A percentile compares a stretch with the other conserved stretches of the same genome.
Conservation (phyloP, 2,888 invertebrate genomes). For the Dasypolia templi region DNA sequence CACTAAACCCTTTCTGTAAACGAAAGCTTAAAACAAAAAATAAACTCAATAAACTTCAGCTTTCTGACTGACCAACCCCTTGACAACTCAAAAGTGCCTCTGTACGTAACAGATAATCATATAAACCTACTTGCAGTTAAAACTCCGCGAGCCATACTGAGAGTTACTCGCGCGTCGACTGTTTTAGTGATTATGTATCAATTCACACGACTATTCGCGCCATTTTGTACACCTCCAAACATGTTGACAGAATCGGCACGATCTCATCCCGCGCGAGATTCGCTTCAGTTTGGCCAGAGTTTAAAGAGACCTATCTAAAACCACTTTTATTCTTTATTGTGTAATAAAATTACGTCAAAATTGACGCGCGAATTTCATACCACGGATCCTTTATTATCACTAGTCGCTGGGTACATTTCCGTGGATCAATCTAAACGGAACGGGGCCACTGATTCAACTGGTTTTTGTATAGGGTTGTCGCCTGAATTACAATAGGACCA, state of each 20-base stretch:
- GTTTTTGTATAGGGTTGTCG: conserved; percentile 45
- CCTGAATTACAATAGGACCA: not conserved
- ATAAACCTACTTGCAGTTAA: conserved; percentile 5
- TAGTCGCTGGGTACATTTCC: conserved; percentile 40
- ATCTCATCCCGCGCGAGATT: not conserved
- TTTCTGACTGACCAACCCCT: too few species aligned
- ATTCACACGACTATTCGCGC: not conserved
- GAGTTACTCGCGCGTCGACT: not conserved
- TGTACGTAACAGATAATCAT: not conserved
- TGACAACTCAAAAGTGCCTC: too few species aligned
- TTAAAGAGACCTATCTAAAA: conserved; percentile 1
- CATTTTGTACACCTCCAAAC: not conserved
- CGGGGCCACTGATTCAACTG: conserved; percentile 58
- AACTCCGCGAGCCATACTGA: not conserved
- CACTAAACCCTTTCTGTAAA: too few species aligned
- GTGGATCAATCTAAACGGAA: conserved; percentile 40
- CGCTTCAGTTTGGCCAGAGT: not conserved
- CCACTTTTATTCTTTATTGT: not conserved
- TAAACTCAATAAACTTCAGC: too few species aligned
- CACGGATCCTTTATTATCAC: conserved; percentile 18
- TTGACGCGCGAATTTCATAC: conserved; percentile 2
- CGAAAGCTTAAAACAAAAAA: too few species aligned
- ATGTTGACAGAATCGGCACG: not conserved
- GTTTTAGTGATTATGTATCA: not conserved
- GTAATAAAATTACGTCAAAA: conserved; percentile 22